Evolutionary conservation across 1,140 invertebrate species (phyloP).

Genomic region (Drosophila malerkotliana): DNA sequence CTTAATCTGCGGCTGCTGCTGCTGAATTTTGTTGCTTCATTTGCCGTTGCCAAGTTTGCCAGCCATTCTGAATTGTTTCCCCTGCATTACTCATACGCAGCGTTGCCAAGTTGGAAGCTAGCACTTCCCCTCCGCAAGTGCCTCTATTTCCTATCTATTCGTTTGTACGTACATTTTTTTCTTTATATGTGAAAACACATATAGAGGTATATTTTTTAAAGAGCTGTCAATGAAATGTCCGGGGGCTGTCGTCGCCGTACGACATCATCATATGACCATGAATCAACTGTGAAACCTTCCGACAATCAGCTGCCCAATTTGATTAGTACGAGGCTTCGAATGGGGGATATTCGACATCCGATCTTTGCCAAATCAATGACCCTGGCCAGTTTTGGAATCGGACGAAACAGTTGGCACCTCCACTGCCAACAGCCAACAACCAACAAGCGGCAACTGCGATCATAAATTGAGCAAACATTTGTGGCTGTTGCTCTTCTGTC

Average conservation of each 20-base stretch:
- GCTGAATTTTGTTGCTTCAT: conserved; percentile 72
- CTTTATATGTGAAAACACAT: background rate
- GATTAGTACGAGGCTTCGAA: conserved; percentile 35
- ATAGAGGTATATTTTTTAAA: conserved; percentile 2
- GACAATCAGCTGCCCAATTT: conserved; percentile 71
- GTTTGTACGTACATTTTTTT: conserved; percentile 1
- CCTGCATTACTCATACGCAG: conserved; percentile 63
- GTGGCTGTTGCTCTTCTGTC: conserved; percentile 34
- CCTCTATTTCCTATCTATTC: background rate
- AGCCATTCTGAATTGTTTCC: conserved; percentile 9
- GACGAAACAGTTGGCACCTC: conserved; percentile 48
- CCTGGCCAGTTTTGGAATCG: conserved; percentile 29
- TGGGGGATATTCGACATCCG: conserved; percentile 22
- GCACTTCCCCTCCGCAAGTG: background rate
- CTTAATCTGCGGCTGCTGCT: conserved; percentile 79
- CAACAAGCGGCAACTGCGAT: conserved; percentile 34
- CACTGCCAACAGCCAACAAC: conserved; percentile 12
- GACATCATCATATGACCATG: conserved; percentile 71
- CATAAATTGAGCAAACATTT: conserved; percentile 78
- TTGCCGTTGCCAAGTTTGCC: conserved; percentile 40
- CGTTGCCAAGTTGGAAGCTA: conserved; percentile 51
- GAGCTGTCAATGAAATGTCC: conserved; percentile 59
- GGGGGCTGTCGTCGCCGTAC: conserved; percentile 34
- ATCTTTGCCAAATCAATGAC: conserved; percentile 38
- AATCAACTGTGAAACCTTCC: conserved; percentile 29